These are phyloP conservation scores for Amphiura filiformis DNA, from an alignment of 35 echinoderm and acorn worm genomes.

Conservation along the genomic window DNA sequence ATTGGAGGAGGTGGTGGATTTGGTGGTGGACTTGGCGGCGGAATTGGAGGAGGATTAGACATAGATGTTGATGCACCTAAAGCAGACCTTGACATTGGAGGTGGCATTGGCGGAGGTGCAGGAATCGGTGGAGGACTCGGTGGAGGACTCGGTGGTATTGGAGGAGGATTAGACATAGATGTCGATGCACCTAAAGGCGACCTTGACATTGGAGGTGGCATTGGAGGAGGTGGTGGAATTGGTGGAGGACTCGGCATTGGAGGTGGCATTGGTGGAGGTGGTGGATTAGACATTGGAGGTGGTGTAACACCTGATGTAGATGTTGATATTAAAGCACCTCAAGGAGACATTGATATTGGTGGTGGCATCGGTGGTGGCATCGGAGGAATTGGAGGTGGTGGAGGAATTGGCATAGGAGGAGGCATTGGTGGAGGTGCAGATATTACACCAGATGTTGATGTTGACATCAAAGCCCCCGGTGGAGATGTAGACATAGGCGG, in stretches of 20 bases:
- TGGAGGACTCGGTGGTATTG: constrained; percentile 12
- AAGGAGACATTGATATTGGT: constrained; percentile 46
- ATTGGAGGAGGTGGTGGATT: not conserved
- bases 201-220: constrained; percentile 3
- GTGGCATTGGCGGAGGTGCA: constrained; percentile 7
- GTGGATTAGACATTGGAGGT: not conserved
- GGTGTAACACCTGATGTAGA: not conserved
- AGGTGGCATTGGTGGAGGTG: not conserved
- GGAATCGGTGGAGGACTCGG: constrained; percentile 1
- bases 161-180: constrained; percentile 12
- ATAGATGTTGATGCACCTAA: not conserved
- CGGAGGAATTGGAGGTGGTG: not conserved
- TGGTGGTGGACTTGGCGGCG: constrained; percentile 42
- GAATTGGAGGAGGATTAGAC: constrained; percentile 19
- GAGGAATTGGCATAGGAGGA: not conserved
- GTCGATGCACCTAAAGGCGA: not conserved
- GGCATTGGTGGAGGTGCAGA: constrained; percentile 6
- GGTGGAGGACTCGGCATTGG: constrained; percentile 19
- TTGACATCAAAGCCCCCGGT: constrained; percentile 24
- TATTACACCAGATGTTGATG: constrained; percentile 26
- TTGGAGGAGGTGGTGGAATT: constrained; percentile 19
- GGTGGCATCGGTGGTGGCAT: constrained; percentile 13
- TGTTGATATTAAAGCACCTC: constrained; percentile 8
- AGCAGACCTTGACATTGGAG: constrained; percentile 16
- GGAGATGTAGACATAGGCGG: constrained; percentile 48